Conservation (phyloP, 2,797 vertebrate species). For the Acestrorhynchus altus region DNA sequence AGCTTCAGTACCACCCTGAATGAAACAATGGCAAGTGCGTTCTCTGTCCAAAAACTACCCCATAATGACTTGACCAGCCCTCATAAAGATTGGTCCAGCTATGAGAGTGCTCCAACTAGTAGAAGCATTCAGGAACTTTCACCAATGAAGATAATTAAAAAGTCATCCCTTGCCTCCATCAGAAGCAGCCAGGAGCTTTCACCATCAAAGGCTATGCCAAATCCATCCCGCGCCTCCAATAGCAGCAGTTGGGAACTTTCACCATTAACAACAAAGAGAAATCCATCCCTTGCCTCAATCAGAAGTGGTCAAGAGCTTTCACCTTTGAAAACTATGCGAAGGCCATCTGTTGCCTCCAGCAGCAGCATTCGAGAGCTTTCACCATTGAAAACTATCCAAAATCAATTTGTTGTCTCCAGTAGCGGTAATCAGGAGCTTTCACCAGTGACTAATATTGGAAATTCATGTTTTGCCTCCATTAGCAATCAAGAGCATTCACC, state of each 20-base stretch:
- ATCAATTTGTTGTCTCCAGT: neutral
- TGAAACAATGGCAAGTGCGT: conserved; percentile 6
- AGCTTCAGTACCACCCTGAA: conserved; percentile 2
- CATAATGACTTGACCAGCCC: neutral
- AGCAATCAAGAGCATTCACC: conserved; percentile 29
- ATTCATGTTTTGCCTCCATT: neutral
- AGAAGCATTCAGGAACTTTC: conserved; percentile 32
- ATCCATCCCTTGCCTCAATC: neutral
- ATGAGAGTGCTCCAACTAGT: conserved; percentile 11
- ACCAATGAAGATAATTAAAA: neutral
- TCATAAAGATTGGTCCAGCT: neutral
- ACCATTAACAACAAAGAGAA: neutral
- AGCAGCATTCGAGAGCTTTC: conserved; percentile 23
- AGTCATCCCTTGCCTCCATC: neutral
- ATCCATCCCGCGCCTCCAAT: conserved; percentile 7
- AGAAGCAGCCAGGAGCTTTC: neutral
- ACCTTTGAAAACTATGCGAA: neutral
- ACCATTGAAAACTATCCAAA: neutral
- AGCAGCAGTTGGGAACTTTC: conserved; percentile 34
- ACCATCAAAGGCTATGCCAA: neutral
- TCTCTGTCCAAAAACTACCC: neutral
- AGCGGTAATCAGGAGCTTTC: neutral
- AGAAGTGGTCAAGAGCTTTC: neutral
- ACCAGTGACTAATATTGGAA: neutral
- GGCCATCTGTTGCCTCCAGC: conserved; percentile 4